Evolutionary conservation across 2,888 invertebrate species (phyloP), one percentile per base, ranked within the genome.

Genomic region (Carpatolechia fugitivella): DNA sequence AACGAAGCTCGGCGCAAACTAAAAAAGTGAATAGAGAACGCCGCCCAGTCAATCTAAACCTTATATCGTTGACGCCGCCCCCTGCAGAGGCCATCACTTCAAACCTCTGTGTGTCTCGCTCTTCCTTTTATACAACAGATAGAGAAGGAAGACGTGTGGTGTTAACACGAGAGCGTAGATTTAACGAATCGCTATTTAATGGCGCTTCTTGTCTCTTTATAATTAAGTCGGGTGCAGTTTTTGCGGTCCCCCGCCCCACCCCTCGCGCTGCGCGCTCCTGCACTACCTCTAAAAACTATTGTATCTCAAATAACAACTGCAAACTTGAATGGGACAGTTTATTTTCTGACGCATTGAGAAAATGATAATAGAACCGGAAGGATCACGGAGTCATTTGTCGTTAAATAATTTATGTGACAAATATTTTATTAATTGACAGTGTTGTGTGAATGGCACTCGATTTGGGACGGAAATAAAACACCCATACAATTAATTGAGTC

Each of bases 11-110:
- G 64, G 64, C 68, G 70, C 81, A 74, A 79, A 81, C 82, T 82
- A 80, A 88, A 85, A 86, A 85, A 76, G 63, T 78, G 78, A 76
- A 88, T 86, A 79, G 87, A 86, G 86, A 86, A 82, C 89, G 85
- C 89, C 89, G 87, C 89, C 89, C 89, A 90, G 88, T 88, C 89
- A 86, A 89, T 90, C 85, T 85, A 87, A 90, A 87, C 82, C 83
- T 82, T 84, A 85, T 85, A 86, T 85, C 80, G 72, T 67, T 69
- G 80, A 75, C 82, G 72, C 86, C 63, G 97, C 98, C 65, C 97
- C 96, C 69, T 95, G 59, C 82, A 13, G 95, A 95, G 60, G 95
- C 94, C 94, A 70, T 94, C 65, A 49, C 66, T 54, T 49, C 56
- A 53, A 59, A 78, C 60, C 55, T 75, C 66, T 53, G 33, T 18